Evolutionary conservation across 2,888 invertebrate species (phyloP), one percentile per base, ranked within the genome.

Genomic region (Archips xylosteana): DNA sequence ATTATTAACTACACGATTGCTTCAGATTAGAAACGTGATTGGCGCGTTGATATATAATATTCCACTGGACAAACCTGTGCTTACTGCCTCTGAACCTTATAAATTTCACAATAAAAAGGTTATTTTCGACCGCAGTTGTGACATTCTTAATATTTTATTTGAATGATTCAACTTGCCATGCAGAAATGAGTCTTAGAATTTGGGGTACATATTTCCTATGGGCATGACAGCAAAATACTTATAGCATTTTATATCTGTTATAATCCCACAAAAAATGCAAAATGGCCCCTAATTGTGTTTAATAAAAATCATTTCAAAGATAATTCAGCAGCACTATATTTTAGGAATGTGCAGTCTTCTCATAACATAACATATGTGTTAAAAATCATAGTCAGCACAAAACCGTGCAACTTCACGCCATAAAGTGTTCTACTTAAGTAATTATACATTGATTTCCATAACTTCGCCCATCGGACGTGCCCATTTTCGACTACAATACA

Each of bases 401-500:
- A 54, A 54, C 4, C 51, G 12, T 54, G 54, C 54, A 23, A 54
- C 54, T 54, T 15, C 54, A 8, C 9, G 54, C 9, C 23, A 54
- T 54, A 23, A 23, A 54, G 13, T 54, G 9, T 12, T 23, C 23
- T 6, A n/a, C 9, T 54, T 54, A 57, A 32, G 12, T 57, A 23
- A 39, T 39, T 32, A 32, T 57, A 57, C 32, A 57, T 57, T 12
- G 39, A 23, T 23, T 62, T 62, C 42, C 15, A 62, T 23, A 12
- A 62, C 23, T 39, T 12, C 42, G 51, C 15, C 34, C 15, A 72
- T 62, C 60, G 36, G 39, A 62, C 67, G 67, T 61, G 66, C 23
- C 54, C 66, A 67, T 54, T 67, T 67, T 45, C 39, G 64, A n/a
- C 54, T 9, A 54, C 61, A 62, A 49, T 61, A 72, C 39, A 57